Conservation (phyloP, 2,113 vertebrate genomes). For the Apistogramma diplotaenia region DNA sequence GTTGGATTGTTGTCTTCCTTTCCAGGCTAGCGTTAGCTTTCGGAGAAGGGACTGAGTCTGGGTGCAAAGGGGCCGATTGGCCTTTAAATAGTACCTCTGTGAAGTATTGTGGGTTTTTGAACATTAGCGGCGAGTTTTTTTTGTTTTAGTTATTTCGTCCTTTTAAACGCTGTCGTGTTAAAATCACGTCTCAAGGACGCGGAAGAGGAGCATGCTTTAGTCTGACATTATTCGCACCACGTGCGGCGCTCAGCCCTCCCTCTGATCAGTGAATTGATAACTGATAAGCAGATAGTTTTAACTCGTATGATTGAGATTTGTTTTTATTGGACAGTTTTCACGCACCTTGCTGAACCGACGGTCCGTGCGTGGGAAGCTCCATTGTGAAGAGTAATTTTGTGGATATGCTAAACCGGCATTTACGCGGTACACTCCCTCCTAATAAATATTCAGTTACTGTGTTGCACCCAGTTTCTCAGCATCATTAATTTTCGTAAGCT, state of each 20-base stretch:
- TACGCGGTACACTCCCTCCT: not conserved
- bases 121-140: not conserved
- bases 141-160: rapidly evolving
- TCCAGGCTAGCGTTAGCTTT: slow-evolving; percentile 38
- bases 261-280: not conserved
- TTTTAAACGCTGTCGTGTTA: not conserved
- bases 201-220: not conserved
- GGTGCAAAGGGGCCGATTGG: not conserved
- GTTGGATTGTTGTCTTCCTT: not conserved
- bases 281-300: not conserved
- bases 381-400: not conserved
- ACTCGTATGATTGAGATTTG: not conserved
- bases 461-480: not conserved
- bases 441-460: not conserved
- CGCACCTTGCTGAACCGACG: not conserved
- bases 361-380: not conserved
- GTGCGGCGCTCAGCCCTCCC: not conserved
- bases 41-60: not conserved
- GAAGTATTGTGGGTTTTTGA: rapidly evolving
- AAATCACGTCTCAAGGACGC: slow-evolving; percentile 9
- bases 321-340: not conserved
- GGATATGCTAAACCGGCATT: not conserved
- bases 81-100: not conserved
- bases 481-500: not conserved
- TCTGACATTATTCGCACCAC: slow-evolving; percentile 17